Conservation (phyloP, 2,888 invertebrate genomes). For the Scrobipalpa costella region DNA sequence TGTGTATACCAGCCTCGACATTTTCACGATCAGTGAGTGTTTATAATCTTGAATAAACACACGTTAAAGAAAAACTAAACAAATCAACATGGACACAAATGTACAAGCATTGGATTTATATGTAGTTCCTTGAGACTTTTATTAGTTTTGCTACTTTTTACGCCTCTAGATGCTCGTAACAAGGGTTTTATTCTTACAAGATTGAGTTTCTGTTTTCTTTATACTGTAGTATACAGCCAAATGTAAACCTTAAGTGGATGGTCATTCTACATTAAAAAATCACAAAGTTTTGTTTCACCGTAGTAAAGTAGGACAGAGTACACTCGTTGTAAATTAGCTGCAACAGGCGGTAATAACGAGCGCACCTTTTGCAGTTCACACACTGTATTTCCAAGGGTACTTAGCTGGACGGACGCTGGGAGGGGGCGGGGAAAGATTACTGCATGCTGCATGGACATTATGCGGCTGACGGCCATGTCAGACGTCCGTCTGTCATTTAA, state of each 20-base stretch:
- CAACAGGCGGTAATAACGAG: neutral
- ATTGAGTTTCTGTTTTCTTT: no score
- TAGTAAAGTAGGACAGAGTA: slow-evolving; percentile 1
- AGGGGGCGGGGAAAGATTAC: slow-evolving; percentile 16
- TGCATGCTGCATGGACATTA: slow-evolving; percentile 20
- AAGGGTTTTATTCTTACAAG: no score
- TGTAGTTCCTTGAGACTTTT: neutral
- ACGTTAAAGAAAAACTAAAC: neutral
- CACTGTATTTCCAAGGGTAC: slow-evolving; percentile 48
- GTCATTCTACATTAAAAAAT: neutral
- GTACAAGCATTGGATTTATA: no score
- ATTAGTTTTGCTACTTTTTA: neutral
- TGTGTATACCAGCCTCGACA: neutral
- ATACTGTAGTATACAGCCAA: neutral
- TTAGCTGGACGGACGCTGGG: neutral
- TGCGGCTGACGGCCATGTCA: slow-evolving; percentile 24
- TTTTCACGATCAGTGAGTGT: neutral
- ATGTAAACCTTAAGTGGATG: neutral
- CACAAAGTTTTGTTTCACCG: slow-evolving; percentile 2
- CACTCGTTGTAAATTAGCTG: slow-evolving; percentile 10
- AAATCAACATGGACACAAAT: no score
- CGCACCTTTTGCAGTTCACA: slow-evolving; percentile 46
- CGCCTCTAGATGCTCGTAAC: no score
- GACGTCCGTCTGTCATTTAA: slow-evolving; percentile 30
- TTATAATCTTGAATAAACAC: neutral